Base-by-base conservation (phyloP, 2,797 vertebrate species). In the Peromyscus eremicus region DNA sequence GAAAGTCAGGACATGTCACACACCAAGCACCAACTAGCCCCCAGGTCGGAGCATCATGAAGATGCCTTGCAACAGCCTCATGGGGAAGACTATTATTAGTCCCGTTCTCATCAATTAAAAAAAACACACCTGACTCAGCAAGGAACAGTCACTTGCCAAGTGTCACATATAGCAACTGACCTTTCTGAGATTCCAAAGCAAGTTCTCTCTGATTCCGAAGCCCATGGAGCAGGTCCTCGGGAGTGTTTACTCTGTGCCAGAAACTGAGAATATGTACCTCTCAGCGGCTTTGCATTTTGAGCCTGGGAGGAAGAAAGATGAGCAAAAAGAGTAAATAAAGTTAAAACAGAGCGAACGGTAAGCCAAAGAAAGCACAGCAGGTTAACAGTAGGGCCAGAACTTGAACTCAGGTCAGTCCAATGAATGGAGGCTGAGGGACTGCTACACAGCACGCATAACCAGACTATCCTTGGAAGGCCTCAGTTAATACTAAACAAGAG, bases 121-220 rank as follows among this genome's bases (percentile, higher is more conserved):
- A 73, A 21, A 89, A 21, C 27, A 64, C 12, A 43, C 6, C 14
- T 21, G 9, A 91, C 62, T 89, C 64, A 57, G 52, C 17, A 3
- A 92, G 73, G 62, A 49, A 2, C 32, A 79, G 62, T 76, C 92
- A 83, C 75, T 46, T 91, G 43, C 60, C 94, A 92, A 93, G 84
- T 40, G 62, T 19, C 90, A 89, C 12, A 52, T 70, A 68, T 60
- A 94, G 37, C 79, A 92, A 94, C 89, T 64, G 23, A 79, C 93
- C 94, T 94, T 82, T 92, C 64, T 29, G 46, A 71, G 49, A 94
- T 87, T 96, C 52, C 60, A 76, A 96, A 96, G 94, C 62, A 89
- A 95, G 95, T 89, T 97, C 52, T 97, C 77, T 75, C 43, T 83
- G 92, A 96, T 91, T 83, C 91, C 14, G 40, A 34, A 13, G 76